A percentile compares a stretch with the other conserved stretches of the same genome.
These are phyloP conservation scores for Cyprichromis sp. DNA, from an alignment of 2,113 vertebrate species.

Conservation along the genomic window DNA sequence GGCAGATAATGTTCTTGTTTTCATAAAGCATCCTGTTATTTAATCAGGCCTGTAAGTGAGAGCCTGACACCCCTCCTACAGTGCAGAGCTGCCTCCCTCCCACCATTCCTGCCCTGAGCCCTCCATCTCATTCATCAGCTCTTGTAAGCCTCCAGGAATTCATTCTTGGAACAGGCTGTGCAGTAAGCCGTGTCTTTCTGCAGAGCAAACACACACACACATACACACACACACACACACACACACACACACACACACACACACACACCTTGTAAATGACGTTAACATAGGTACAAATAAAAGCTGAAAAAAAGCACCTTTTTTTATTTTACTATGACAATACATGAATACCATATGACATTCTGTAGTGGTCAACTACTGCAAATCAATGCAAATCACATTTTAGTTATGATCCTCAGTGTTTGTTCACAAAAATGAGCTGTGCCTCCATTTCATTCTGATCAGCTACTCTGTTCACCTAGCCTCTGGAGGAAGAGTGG, in stretches of 20 bases:
- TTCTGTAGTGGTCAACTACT: not conserved
- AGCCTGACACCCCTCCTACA: constrained; percentile 53
- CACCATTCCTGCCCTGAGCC: constrained; percentile 60
- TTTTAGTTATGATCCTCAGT: not conserved
- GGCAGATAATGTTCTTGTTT: constrained; percentile 70
- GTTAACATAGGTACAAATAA: not conserved
- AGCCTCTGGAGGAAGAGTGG: not conserved
- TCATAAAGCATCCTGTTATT: constrained; percentile 73
- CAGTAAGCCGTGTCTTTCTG: constrained; percentile 56
- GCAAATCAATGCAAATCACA: not conserved
- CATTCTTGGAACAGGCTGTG: constrained; percentile 55
- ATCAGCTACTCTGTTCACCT: not conserved
- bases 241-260: too few species aligned
- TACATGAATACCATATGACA: not conserved
- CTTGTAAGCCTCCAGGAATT: constrained; percentile 69
- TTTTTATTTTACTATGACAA: not conserved
- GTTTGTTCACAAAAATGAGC: not conserved
- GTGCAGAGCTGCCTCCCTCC: constrained; percentile 12
- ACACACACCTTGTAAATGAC: not conserved
- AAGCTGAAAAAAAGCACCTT: not conserved
- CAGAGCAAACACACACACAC: constrained; percentile 30
- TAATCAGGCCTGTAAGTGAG: constrained; percentile 70
- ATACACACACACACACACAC: not conserved
- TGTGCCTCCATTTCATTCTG: not conserved
- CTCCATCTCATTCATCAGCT: constrained; percentile 69